These are phyloP conservation scores for Hypselothyrea guttata DNA, from an alignment of 2,888 invertebrate genomes.

Conservation along the genomic window DNA sequence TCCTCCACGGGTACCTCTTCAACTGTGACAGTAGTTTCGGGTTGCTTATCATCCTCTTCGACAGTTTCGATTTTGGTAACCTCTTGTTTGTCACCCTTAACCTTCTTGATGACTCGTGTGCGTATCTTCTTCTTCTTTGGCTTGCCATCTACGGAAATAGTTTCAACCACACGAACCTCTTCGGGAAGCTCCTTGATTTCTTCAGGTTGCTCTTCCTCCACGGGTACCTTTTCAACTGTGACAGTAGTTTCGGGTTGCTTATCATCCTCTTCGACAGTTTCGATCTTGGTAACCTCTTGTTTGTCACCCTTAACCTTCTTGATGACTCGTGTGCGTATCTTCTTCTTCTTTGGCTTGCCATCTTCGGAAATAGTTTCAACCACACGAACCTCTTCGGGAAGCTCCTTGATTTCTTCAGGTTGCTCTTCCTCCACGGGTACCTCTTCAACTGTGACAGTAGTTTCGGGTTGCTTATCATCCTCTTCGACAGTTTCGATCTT, in stretches of 20 bases:
- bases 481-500: conserved; percentile 20
- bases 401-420: conserved; percentile 16
- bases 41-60: conserved; percentile 61
- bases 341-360: conserved; percentile 35
- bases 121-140: conserved; percentile 23
- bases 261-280: conserved; percentile 18
- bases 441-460: conserved; percentile 10
- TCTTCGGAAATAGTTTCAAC: conserved; percentile 30
- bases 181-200: conserved; percentile 48
- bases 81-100: conserved; percentile 27
- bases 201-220: conserved; percentile 69
- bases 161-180: conserved; percentile 26
- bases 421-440: conserved; percentile 9
- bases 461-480: conserved; percentile 10
- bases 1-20: conserved; percentile 44
- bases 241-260: conserved; percentile 10
- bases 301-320: conserved; percentile 39
- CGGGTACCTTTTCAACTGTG: conserved; percentile 29
- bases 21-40: conserved; percentile 77
- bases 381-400: conserved; percentile 34
- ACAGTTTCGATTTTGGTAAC: conserved; percentile 56
- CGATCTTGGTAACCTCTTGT: conserved; percentile 16
- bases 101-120: conserved; percentile 27
- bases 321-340: conserved; percentile 37
- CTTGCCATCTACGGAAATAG: conserved; percentile 21